Evolutionary conservation across 2,888 invertebrate species (phyloP).

Genomic region (Achlya flavicornis): DNA sequence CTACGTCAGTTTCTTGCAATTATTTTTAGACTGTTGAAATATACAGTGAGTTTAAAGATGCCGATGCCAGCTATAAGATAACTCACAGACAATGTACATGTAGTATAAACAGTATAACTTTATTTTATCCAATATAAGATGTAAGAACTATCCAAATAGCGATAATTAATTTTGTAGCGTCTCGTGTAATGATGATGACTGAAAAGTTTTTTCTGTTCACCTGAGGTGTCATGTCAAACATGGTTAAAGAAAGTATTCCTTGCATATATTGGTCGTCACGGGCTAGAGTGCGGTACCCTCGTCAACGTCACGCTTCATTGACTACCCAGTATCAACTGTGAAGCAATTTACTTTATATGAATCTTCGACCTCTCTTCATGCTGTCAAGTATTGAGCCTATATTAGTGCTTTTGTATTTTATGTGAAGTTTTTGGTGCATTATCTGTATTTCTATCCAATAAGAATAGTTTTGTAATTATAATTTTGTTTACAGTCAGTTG

Average conservation of each 20-base stretch:
- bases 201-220: conserved; percentile 42
- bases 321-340: conserved; percentile 75
- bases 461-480: too few relatives aligned
- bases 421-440: conserved; percentile 3
- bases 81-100: background rate
- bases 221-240: conserved; percentile 74
- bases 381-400: conserved; percentile 68
- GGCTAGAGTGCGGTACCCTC: conserved; percentile 57
- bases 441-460: too few relatives aligned
- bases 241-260: conserved; percentile 60
- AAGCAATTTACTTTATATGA: conserved; percentile 81
- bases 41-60: background rate
- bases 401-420: conserved; percentile 42
- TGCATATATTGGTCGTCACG: conserved; percentile 72
- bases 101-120: background rate
- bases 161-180: background rate
- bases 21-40: background rate
- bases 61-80: background rate
- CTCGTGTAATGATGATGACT: conserved; percentile 10
- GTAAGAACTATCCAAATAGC: too few relatives aligned
- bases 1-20: background rate
- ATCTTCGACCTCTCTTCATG: conserved; percentile 69
- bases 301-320: conserved; percentile 81
- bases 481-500: too few relatives aligned
- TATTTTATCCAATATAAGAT: too few relatives aligned